A percentile compares a stretch with the other conserved stretches of the same genome.
Conservation (phyloP, 2,113 vertebrate species). For the Gymnogyps californianus region DNA sequence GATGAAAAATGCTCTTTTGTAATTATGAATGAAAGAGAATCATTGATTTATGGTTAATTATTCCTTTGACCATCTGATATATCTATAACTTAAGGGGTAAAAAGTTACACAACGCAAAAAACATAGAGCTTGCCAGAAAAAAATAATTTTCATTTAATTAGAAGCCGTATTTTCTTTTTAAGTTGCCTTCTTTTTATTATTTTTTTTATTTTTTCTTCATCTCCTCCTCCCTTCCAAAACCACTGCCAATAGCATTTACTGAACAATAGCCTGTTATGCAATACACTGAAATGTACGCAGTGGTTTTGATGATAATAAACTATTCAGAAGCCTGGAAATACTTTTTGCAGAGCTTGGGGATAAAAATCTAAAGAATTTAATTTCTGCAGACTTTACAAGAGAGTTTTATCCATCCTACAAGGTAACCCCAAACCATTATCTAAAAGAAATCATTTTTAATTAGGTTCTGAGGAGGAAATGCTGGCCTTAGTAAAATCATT, state of each 20-base stretch:
- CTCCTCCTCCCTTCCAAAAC: background rate
- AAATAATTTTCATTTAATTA: background rate
- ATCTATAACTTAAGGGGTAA: background rate
- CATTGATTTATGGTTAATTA: conserved; percentile 58
- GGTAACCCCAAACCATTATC: background rate
- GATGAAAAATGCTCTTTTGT: background rate
- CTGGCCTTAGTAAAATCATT: background rate
- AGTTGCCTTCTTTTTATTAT: background rate
- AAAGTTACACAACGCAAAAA: conserved; percentile 2
- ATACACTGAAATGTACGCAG: background rate
- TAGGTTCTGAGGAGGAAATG: background rate
- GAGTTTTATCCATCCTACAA: background rate
- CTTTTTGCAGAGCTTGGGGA: background rate
- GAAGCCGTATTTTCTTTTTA: background rate
- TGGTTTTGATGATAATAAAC: conserved; percentile 10
- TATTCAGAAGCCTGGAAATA: conserved; percentile 18
- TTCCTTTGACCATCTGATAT: background rate
- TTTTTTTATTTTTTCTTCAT: background rate
- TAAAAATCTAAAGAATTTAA: conserved; percentile 15
- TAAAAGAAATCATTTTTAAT: background rate
- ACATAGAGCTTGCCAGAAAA: background rate
- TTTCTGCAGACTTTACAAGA: conserved; percentile 5
- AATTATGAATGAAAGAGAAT: conserved; percentile 50
- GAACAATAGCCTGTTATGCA: conserved; percentile 27
- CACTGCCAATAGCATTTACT: background rate